These are phyloP conservation scores for Paracanthobrama guichenoti DNA, from an alignment of 2,113 vertebrate genomes.

Conservation along the genomic window DNA sequence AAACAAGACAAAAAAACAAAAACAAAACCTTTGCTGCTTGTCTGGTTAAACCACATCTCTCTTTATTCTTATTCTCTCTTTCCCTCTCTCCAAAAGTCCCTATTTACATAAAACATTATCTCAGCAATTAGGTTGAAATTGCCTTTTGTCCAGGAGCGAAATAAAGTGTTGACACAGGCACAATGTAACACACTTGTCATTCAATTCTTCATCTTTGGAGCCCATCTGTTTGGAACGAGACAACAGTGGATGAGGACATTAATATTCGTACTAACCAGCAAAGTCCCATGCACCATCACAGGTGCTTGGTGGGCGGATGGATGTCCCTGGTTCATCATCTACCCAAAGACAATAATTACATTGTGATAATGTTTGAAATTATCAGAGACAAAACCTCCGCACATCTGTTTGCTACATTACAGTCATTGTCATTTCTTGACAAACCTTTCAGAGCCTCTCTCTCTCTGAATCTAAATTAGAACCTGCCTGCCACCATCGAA, in stretches of 20 bases:
- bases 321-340: constrained; percentile 11
- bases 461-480: background rate
- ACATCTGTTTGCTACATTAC: background rate
- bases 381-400: constrained; percentile 7
- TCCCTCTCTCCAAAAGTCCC: background rate
- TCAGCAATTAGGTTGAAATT: constrained; percentile 12
- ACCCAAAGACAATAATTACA: background rate
- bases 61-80: background rate
- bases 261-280: background rate
- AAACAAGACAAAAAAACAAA: background rate
- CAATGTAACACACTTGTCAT: background rate
- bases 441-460: background rate
- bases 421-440: background rate
- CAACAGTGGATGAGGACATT: background rate
- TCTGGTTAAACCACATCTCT: background rate
- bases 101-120: background rate
- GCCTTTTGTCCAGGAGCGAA: background rate
- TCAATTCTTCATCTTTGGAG: background rate
- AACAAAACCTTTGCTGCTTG: background rate
- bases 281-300: background rate
- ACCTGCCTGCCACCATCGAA: background rate
- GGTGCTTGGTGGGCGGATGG: constrained; percentile 6
- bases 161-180: background rate
- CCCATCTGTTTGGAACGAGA: constrained; percentile 22
- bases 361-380: background rate